phyloP scores from a whole-genome alignment of 2,797 vertebrate genomes.

The Cirrhinus mrigala region DNA sequence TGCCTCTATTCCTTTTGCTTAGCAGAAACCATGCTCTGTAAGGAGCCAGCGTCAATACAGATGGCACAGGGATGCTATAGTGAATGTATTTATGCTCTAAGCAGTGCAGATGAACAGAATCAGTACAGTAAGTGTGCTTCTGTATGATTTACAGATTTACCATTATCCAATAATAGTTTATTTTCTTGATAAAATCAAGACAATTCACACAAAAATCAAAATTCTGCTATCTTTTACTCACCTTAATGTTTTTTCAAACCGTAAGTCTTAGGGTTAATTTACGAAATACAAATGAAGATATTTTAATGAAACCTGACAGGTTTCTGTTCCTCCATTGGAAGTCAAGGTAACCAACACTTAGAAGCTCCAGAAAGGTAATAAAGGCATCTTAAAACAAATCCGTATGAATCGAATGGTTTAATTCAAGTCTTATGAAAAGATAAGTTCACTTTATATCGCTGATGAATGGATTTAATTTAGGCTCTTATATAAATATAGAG shows the following conservation, averaged over 20 bases:
- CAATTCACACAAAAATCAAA: neutral
- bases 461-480: neutral
- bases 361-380: neutral
- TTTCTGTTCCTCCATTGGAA: neutral
- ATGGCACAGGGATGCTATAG: conserved; percentile 25
- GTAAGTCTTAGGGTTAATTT: neutral
- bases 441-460: neutral
- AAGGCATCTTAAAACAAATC: neutral
- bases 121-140: neutral
- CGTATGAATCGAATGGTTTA: neutral
- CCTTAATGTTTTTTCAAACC: neutral
- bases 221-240: neutral
- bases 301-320: neutral
- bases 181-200: conserved; percentile 1
- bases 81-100: neutral
- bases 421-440: neutral
- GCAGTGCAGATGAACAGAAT: neutral
- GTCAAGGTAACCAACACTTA: neutral
- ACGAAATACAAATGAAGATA: neutral
- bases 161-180: neutral
- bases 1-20: conserved; percentile 58
- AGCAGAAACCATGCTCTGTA: conserved; percentile 58
- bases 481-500: neutral
- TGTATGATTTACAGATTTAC: neutral
- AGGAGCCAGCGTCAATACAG: conserved; percentile 45